phyloP scores from a whole-genome alignment of 2,797 vertebrate genomes.

The Pangasius sanitwongsei region DNA sequence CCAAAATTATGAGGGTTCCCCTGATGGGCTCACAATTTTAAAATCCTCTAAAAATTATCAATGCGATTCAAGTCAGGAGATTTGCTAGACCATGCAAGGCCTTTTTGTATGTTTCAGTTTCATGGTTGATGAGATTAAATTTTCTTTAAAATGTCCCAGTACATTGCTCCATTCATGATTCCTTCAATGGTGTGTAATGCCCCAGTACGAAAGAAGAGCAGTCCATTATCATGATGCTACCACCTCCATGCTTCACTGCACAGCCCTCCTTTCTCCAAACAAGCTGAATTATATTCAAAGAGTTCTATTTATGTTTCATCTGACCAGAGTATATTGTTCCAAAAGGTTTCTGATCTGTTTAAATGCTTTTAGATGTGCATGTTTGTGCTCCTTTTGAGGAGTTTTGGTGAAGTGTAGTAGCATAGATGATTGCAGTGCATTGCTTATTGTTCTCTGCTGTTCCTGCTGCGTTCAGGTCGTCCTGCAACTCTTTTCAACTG shows the following conservation, averaged over 20 bases:
- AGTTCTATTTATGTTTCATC: background rate
- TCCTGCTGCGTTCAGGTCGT: background rate
- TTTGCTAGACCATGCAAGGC: background rate
- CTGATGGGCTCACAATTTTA: background rate
- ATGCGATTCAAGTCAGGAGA: background rate
- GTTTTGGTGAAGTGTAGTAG: background rate
- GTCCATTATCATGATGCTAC: background rate
- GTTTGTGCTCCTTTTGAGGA: background rate
- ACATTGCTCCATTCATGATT: background rate
- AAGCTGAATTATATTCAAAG: background rate
- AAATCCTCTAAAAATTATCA: background rate
- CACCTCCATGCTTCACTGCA: background rate
- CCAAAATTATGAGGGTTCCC: background rate
- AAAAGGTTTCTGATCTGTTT: background rate
- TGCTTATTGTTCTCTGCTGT: background rate
- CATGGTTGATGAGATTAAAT: background rate
- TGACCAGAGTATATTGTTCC: background rate
- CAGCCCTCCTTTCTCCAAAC: background rate
- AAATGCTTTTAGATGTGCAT: background rate
- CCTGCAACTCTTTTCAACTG: background rate
- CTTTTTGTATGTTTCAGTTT: background rate
- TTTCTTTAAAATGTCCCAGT: background rate
- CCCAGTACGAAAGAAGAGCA: background rate
- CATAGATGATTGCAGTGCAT: background rate
- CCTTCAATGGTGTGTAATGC: background rate